Conservation (phyloP, 1,140 invertebrate genomes). For the Littorina saxatilis region DNA sequence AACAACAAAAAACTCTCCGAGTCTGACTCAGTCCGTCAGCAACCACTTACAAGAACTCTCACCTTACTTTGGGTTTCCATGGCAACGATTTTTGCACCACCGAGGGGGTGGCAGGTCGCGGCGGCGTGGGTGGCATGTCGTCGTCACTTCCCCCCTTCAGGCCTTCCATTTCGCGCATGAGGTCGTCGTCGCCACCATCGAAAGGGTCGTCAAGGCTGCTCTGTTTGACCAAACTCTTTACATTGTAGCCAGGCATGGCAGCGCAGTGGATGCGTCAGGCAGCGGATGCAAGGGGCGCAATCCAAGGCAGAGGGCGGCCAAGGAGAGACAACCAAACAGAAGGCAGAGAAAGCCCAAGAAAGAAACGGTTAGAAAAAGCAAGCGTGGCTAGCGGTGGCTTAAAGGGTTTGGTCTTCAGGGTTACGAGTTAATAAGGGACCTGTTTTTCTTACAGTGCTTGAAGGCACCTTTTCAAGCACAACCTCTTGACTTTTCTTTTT, state of each 20-base stretch:
- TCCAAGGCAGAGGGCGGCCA: slow-evolving; percentile 35
- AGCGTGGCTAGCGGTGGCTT: slow-evolving; percentile 41
- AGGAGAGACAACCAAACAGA: slow-evolving; percentile 38
- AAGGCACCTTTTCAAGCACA: no score
- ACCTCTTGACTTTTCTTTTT: no score
- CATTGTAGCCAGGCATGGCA: slow-evolving; percentile 47
- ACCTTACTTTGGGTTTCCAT: slow-evolving; percentile 94
- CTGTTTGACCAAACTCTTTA: slow-evolving; percentile 92
- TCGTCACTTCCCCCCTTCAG: slow-evolving; percentile 62
- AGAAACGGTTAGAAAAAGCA: slow-evolving; percentile 58
- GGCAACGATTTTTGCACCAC: slow-evolving; percentile 82
- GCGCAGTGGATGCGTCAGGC: slow-evolving; percentile 44
- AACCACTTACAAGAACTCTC: no score
- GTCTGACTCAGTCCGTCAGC: no score
- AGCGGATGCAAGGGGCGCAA: slow-evolving; percentile 40
- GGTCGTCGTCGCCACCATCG: slow-evolving; percentile 64
- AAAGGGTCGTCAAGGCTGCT: slow-evolving; percentile 92
- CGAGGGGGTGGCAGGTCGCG: slow-evolving; percentile 67
- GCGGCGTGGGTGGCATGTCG: slow-evolving; percentile 68
- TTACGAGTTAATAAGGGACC: no score
- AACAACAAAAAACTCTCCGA: no score
- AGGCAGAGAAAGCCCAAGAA: slow-evolving; percentile 52
- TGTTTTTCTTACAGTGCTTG: no score
- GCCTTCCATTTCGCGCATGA: slow-evolving; percentile 45
- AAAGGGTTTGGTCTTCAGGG: slow-evolving; percentile 38